Evolutionary conservation across 2,888 invertebrate species (phyloP), one percentile per base, ranked within the genome.

Genomic region (Cantharis rustica): DNA sequence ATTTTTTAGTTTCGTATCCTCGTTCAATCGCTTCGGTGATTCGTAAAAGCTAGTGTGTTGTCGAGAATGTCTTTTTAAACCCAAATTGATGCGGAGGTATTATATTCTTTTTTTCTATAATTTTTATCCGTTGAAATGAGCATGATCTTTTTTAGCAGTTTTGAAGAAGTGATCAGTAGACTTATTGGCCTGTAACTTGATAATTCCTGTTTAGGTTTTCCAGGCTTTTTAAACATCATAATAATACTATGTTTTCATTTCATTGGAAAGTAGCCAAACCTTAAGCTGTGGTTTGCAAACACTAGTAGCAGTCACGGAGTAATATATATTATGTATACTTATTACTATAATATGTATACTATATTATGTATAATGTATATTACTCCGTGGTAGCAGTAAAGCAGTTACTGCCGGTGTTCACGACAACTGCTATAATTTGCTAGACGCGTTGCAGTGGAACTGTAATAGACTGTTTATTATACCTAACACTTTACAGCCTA

Each of bases 51-150:
- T 73, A 1, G 83, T 84, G 10, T 79, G 26, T 61, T 27, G 63
- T 27, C 11, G 16, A 81, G 71, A 83, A 83, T 11, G 74, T 73
- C 61, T 69, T 72, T 31, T 82, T 68, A 73, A 84, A 85, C 7
- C 83, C 82, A 76, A 82, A 83, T 80, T 84, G 84, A n/a, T 61
- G 68, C 11, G 17, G 61, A 15, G 73, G 73, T n/a, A 69, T 5
- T 11, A 69, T 47, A 13, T 66, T 47, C 13, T 23, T 74, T 27
- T 63, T 10, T 16, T 61, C 63, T 10, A 20, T 10, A 23, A 13
- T 16, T 68, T 71, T 68, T 26, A 16, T 26, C 17, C 71, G 27
- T 27, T 71, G 17, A 62, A n/a, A 47, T 17, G 66, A 68, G 68
- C 20, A 82, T 66, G 10, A 82, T 74, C 73, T 76, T 79, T 78